Base-by-base conservation (phyloP, 2,888 invertebrate genomes). In the Aporophyla nigra region DNA sequence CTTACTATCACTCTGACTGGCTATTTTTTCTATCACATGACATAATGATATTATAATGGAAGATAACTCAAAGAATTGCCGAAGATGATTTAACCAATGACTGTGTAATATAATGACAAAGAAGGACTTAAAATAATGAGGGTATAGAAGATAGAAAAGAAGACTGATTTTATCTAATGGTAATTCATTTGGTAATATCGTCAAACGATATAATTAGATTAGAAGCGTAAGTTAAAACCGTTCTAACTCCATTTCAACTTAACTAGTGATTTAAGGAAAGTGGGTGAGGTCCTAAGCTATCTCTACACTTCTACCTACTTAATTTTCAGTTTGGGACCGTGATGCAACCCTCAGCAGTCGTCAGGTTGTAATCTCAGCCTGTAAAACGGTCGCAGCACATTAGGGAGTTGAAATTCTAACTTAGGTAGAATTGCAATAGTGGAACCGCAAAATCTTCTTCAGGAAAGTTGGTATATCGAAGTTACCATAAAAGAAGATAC, bases 361-460 rank as follows among this genome's bases (percentile, higher is more conserved):
- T 84, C 75, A 84, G 75, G 68, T 73, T 62, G 71, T 84, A 78
- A 85, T 84, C 82, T 66, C 67, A 70, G 65, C 66, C 56, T 69
- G 78, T 72, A 82, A 85, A 76, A 85, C 65, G 73, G 74, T 84
- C 74, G 73, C 63, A 75, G 78, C 75, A 84, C 82, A 85, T 84
- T 81, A 73, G 84, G 82, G 84, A 84, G 46, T 84, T 78, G 72
- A 73, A 84, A 81, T 81, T 84, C 72, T 68, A 81, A 78, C 84
- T 74, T 72, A 67, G 24, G 49, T 62, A 56, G 84, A 81, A 72
- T 78, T 84, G 69, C 69, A 79, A 69, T 71, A 27, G 71, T 59
- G 33, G 63, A 49, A 66, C 66, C 40, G 58, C 58, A 69, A 46
- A 46, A 75, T 71, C 74, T 83, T 71, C 68, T 66, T 69, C 63